A percentile compares a stretch with the other conserved stretches of the same genome.
Conservation (phyloP, 2,797 vertebrate species). For the Mormyrops attenuatus region DNA sequence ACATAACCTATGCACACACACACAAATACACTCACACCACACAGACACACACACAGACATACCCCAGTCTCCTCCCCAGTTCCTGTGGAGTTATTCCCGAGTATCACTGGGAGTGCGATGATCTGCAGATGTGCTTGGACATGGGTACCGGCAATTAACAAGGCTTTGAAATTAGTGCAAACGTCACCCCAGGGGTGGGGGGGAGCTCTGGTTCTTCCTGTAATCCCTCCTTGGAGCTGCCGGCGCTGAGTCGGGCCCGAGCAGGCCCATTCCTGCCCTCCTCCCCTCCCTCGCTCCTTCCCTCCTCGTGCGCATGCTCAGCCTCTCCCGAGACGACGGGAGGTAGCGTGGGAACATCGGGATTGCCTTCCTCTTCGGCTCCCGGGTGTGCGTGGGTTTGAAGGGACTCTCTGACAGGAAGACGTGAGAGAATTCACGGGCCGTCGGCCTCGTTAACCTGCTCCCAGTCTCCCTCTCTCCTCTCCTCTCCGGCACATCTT, state of each 20-base stretch:
- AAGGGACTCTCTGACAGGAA: background rate
- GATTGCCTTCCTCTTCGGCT: background rate
- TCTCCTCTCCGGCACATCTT: background rate
- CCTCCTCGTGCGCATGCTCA: background rate
- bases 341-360: background rate
- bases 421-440: background rate
- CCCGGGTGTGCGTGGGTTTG: background rate
- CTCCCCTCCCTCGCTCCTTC: background rate
- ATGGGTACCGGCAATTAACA: background rate
- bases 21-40: background rate
- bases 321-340: background rate
- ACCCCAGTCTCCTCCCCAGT: constrained; percentile 39
- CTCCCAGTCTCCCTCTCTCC: background rate
- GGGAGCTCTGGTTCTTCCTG: background rate
- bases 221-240: background rate
- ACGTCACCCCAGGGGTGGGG: background rate
- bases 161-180: background rate
- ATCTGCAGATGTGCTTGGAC: constrained; percentile 4
- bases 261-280: background rate
- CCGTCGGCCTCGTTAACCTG: background rate
- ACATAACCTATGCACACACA: background rate
- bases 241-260: background rate
- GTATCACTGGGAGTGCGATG: constrained; percentile 26
- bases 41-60: background rate
- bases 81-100: constrained; percentile 42